Evolutionary conservation across 2,113 vertebrate species (phyloP), one percentile per base, ranked within the genome.

Genomic region (Sterna hirundo): DNA sequence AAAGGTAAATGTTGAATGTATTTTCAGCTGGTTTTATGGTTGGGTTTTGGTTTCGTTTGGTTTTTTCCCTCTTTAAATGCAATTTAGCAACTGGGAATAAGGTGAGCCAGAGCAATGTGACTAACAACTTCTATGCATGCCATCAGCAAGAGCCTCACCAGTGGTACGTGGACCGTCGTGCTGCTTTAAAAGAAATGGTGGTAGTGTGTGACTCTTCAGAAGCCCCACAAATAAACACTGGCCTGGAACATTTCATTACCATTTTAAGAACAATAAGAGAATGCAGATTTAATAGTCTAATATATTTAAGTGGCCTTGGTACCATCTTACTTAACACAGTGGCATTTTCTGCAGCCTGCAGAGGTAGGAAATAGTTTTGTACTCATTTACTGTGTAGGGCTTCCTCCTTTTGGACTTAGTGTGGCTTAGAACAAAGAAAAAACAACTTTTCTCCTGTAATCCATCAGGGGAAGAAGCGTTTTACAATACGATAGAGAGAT

Each of bases 251-350:
- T 97, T 98, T 97, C n/a, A 70, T 97, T 98, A 97, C 88, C 86
- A 92, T 98, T 98, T 97, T 93, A 96, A 97, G 94, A 98, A 97
- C 91, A 97, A 95, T 91, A 87, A 97, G 72, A 91, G 88, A 97
- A 95, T 88, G 79, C 88, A 86, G 83, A 94, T 94, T 96, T 97
- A 97, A 97, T 96, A 96, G 94, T 88, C 83, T 98, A 95, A 97
- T 97, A 92, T 86, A 83, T 95, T 97, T 96, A 97, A 98, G 96
- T 97, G 94, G 92, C 74, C 91, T 97, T 98, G 88, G 95, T 97
- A 91, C 94, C 94, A 93, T 97, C 87, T 96, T 96, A 98, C 91
- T 98, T 97, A 97, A 96, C 96, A 89, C 97, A 96, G 98, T 97
- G 94, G 96, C 97, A 97, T 95, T 98, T 97, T 98, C 93, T 97